Conservation (phyloP, 1,140 invertebrate species). For the Cecropterus lyciades region DNA sequence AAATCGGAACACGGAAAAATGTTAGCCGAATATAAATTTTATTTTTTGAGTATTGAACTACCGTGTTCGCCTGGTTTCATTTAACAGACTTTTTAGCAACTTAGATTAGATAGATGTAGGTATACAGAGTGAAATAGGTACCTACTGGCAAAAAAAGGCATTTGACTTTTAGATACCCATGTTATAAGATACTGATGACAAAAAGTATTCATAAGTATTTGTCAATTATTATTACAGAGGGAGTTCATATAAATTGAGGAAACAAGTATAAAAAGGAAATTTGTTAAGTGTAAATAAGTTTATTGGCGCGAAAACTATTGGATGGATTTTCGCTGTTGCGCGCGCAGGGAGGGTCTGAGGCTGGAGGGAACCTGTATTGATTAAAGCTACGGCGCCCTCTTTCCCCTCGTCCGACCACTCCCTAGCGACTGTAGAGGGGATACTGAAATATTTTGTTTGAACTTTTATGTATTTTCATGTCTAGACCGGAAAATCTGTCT, state of each 20-base stretch:
- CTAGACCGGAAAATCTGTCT: conserved; percentile 45
- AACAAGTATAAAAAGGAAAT: not conserved
- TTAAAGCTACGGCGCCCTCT: conserved; percentile 55
- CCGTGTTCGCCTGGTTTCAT: too few relatives aligned
- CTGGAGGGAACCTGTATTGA: conserved; percentile 72
- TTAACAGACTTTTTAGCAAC: too few relatives aligned
- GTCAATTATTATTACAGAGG: too few relatives aligned
- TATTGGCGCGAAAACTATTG: conserved; percentile 64
- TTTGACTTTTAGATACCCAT: too few relatives aligned
- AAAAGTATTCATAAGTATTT: too few relatives aligned
- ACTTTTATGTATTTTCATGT: conserved; percentile 55
- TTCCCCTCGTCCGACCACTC: conserved; percentile 58
- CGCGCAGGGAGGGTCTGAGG: conserved; percentile 54
- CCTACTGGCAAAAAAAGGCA: too few relatives aligned
- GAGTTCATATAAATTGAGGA: too few relatives aligned
- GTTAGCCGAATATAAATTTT: not conserved
- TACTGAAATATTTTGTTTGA: conserved; percentile 63
- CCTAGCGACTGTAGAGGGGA: conserved; percentile 55
- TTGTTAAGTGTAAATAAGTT: conserved; percentile 32
- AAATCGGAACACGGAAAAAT: conserved; percentile 46
- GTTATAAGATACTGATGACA: too few relatives aligned
- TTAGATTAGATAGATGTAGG: too few relatives aligned
- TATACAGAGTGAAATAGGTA: too few relatives aligned
- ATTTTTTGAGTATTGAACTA: not conserved
- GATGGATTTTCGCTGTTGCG: conserved; percentile 53